Evolutionary conservation across 2,797 vertebrate genomes (phyloP).

Genomic region (Poeciliopsis presidionis): DNA sequence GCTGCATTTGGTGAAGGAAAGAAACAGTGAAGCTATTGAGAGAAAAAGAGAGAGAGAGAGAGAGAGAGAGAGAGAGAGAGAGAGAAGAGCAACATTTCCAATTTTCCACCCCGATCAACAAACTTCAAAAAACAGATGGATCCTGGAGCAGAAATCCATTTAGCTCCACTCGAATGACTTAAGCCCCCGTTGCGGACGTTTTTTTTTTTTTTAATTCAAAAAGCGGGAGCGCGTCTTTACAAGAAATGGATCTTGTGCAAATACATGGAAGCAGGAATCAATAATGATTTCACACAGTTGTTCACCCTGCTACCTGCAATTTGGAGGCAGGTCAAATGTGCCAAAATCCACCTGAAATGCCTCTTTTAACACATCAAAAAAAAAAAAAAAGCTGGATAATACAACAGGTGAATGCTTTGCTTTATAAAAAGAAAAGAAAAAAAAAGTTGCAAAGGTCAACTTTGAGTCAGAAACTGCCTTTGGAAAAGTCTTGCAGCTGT

Average conservation of each 20-base stretch:
- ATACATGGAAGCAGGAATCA: constrained; percentile 69
- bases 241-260: constrained; percentile 68
- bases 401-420: neutral
- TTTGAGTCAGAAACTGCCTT: neutral
- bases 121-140: constrained; percentile 75
- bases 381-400: constrained; percentile 4
- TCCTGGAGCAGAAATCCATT: constrained; percentile 72
- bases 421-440: neutral
- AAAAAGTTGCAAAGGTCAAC: neutral
- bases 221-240: constrained; percentile 50
- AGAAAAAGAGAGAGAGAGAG: neutral
- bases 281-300: constrained; percentile 63
- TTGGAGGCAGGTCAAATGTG: constrained; percentile 53
- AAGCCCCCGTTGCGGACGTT: constrained; percentile 70
- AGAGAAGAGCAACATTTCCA: constrained; percentile 60
- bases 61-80: neutral
- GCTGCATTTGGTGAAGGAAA: constrained; percentile 19
- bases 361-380: constrained; percentile 5
- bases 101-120: constrained; percentile 73
- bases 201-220: constrained; percentile 36
- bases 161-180: constrained; percentile 71
- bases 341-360: constrained; percentile 47
- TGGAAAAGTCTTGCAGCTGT: neutral
- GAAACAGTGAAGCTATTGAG: neutral
- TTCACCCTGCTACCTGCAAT: constrained; percentile 53